phyloP scores from a whole-genome alignment of 2,113 vertebrate species.

The Leptocoma aspasia region DNA sequence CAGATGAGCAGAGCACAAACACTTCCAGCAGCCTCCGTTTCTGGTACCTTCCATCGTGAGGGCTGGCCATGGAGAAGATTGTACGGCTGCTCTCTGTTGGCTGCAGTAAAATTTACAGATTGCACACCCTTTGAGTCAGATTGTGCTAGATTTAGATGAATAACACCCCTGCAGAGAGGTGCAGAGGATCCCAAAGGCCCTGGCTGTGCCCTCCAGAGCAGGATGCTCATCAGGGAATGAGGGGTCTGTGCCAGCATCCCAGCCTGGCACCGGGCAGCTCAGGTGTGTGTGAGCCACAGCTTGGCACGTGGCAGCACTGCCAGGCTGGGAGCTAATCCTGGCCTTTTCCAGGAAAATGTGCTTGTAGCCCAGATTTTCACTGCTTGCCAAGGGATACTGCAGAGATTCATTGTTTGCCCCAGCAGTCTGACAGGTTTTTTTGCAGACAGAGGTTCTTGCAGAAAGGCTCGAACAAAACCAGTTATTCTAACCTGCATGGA shows the following conservation, averaged over 20 bases:
- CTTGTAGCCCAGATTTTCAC: neutral
- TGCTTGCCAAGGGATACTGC: neutral
- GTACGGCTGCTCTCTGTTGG: neutral
- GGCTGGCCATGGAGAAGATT: neutral
- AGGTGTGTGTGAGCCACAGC: neutral
- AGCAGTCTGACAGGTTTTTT: neutral
- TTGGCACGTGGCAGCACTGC: accelerated
- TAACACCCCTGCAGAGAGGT: accelerated
- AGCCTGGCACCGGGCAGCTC: neutral
- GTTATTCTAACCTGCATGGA: neutral
- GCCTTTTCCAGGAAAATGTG: neutral
- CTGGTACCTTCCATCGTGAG: neutral
- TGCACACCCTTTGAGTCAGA: neutral
- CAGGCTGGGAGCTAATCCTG: neutral
- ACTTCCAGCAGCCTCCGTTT: neutral
- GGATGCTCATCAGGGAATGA: accelerated
- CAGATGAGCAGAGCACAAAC: neutral
- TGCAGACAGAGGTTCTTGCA: neutral
- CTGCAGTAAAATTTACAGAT: neutral
- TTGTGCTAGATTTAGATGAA: neutral
- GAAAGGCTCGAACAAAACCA: neutral
- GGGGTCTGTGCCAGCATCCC: neutral
- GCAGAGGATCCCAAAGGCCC: neutral
- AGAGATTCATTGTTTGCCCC: neutral
- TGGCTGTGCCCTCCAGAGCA: neutral